Evolutionary conservation across 2,888 invertebrate species (phyloP), one percentile per base, ranked within the genome.

Genomic region (Archips xylosteana): DNA sequence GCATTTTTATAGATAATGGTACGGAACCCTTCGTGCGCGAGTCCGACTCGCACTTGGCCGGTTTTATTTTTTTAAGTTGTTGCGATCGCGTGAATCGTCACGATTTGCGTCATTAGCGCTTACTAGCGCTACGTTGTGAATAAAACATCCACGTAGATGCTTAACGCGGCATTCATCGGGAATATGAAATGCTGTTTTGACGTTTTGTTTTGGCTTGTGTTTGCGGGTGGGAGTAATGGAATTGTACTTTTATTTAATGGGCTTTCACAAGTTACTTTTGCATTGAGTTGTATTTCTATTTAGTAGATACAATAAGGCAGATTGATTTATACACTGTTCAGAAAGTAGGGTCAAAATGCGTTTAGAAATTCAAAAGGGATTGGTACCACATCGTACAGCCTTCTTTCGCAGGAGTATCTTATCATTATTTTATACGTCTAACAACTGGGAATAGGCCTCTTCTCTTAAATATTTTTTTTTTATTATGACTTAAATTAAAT

Each of bases 81-180:
- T 36, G 12, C 9, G 36, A 39, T 45, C 42, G 34, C 74, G 73
- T 75, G 74, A 77, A 77, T 61, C 75, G 75, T 71, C 71, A 59
- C 77, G 79, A 78, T 79, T 75, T 69, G 78, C 76, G 76, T 79
- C 76, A 78, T 79, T 80, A 76, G 75, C 61, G 71, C 74, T 61
- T 36, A 67, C 71, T 71, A 67, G 54, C 15, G 12, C 54, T 34
- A 10, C 13, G 61, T 15, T 15, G 60, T 71, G 71, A 71, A 71
- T 71, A 71, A 71, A 71, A 71, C 71, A 71, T 71, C 61, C 54
- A 62, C 34, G 51, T 36, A 32, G 42, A 9, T 51, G 66, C 32
- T 67, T 45, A 59, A 42, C 34, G 34, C 45, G 34, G 59, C 36
- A 64, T 49, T 39, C 47, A 59, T 45, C n/a, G 47, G 57, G 67